phyloP scores from a whole-genome alignment of 2,797 vertebrate species.

The Molossus molossus region DNA sequence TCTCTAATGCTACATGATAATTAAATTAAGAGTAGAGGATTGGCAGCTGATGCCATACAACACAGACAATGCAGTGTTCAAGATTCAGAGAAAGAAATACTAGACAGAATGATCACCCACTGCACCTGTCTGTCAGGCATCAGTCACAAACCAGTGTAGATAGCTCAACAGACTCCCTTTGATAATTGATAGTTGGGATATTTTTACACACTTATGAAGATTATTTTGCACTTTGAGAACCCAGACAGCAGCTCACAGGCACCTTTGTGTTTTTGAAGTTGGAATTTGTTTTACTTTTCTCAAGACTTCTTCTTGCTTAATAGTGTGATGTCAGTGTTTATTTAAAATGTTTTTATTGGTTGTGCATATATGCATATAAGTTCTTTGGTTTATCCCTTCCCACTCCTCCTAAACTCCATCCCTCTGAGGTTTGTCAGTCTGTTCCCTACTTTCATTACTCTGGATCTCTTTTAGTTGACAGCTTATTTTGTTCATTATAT shows the following conservation, averaged over 20 bases:
- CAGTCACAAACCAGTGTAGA: background rate
- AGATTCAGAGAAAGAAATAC: background rate
- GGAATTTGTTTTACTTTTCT: background rate
- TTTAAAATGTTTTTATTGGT: constrained; percentile 16
- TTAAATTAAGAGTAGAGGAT: background rate
- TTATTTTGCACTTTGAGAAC: background rate
- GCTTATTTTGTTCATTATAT: no score
- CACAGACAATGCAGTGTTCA: background rate
- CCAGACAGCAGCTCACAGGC: background rate
- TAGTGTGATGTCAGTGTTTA: background rate
- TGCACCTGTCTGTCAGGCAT: background rate
- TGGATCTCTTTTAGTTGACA: no score
- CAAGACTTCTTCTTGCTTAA: background rate
- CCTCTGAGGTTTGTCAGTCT: no score
- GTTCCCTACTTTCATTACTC: no score
- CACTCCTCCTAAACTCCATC: no score
- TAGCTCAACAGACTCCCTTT: background rate
- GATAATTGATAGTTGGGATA: background rate
- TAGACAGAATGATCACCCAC: background rate
- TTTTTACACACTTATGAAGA: background rate
- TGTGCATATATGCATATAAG: no score
- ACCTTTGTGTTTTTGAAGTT: background rate
- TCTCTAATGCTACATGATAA: background rate
- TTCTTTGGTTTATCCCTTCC: no score
- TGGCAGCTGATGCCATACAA: background rate